Percentiles rank a stretch among this genome's conserved stretches.
phyloP scores from a whole-genome alignment of 2,797 vertebrate genomes.

The Brachyrhaphis roseni region DNA sequence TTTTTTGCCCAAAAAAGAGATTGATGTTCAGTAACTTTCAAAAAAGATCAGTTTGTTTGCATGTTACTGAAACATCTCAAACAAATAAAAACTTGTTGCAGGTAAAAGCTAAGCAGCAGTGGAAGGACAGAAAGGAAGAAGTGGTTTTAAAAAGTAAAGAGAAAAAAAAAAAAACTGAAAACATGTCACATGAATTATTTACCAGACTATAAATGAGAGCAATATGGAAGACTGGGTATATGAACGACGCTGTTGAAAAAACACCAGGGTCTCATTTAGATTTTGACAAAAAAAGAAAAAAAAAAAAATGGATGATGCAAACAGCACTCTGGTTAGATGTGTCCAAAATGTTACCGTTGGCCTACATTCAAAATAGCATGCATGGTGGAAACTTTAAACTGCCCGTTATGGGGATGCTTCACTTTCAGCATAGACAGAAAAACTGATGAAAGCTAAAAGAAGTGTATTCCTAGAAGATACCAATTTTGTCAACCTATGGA shows the following conservation, averaged over 20 bases:
- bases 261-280: background rate
- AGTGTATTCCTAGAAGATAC: background rate
- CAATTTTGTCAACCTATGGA: background rate
- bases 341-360: background rate
- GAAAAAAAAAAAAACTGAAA: background rate
- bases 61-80: background rate
- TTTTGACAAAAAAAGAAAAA: background rate
- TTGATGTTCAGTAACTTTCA: background rate
- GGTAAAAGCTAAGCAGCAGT: background rate
- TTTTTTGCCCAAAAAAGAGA: constrained; percentile 19
- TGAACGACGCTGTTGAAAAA: background rate
- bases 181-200: background rate
- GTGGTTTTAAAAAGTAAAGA: background rate
- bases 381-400: background rate
- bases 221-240: background rate
- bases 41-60: background rate
- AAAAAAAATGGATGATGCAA: background rate
- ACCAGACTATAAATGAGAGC: background rate
- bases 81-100: background rate
- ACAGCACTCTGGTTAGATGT: background rate
- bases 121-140: background rate
- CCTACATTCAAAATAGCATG: background rate
- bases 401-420: background rate
- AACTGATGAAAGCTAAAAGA: background rate
- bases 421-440: background rate